These are phyloP conservation scores for Meda fulgida DNA, from an alignment of 2,797 vertebrate species.

Conservation along the genomic window DNA sequence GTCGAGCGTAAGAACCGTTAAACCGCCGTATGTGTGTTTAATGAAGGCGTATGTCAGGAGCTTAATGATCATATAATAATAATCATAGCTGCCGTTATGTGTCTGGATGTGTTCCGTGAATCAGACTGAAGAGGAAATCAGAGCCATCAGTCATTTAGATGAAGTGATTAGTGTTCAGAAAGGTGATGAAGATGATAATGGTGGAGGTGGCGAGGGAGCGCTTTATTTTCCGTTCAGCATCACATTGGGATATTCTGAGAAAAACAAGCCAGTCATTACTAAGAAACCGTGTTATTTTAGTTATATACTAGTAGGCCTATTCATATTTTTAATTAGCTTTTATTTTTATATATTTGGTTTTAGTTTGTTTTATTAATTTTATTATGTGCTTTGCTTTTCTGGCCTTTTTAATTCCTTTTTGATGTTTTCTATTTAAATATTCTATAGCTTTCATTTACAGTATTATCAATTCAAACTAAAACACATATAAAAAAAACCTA, in stretches of 20 bases:
- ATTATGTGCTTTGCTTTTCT: neutral
- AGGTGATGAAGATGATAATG: neutral
- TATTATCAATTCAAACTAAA: neutral
- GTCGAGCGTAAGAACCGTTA: constrained; percentile 90
- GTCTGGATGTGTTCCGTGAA: neutral
- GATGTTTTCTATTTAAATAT: neutral
- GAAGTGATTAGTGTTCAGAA: neutral
- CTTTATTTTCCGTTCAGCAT: constrained; percentile 33
- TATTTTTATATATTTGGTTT: neutral
- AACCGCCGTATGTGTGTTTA: constrained; percentile 1
- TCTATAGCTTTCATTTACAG: neutral
- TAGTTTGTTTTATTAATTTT: neutral
- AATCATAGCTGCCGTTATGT: neutral
- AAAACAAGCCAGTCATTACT: neutral
- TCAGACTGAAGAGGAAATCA: neutral
- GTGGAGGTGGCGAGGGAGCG: neutral
- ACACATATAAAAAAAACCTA: neutral
- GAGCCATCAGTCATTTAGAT: neutral
- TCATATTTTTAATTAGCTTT: neutral
- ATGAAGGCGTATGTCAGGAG: constrained; percentile 3
- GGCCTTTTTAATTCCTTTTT: neutral
- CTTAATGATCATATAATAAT: neutral
- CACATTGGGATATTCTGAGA: neutral
- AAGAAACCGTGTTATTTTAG: neutral
- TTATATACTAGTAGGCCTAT: neutral